These are phyloP conservation scores for Tenthredo amoena DNA, from an alignment of 2,888 invertebrate genomes.

Conservation along the genomic window DNA sequence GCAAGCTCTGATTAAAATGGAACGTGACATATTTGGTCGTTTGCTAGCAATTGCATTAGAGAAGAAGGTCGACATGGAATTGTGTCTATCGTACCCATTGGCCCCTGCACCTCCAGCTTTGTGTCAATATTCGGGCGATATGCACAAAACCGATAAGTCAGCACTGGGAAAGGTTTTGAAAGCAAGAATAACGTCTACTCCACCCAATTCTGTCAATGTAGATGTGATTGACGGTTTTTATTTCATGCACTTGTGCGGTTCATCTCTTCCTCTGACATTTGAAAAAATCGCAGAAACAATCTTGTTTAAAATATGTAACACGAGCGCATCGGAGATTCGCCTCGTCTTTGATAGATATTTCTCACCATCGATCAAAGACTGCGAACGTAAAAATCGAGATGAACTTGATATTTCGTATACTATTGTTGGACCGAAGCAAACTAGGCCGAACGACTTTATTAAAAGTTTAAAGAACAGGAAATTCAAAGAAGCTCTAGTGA, in stretches of 20 bases:
- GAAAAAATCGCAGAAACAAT: constrained; percentile 66
- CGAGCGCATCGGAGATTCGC: constrained; percentile 62
- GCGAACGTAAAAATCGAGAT: no score
- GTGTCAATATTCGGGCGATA: constrained; percentile 50
- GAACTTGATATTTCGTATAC: no score
- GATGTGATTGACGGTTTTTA: constrained; percentile 68
- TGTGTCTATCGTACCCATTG: constrained; percentile 66
- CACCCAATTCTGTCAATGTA: constrained; percentile 57
- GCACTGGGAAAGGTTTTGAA: constrained; percentile 55
- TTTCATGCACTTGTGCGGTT: constrained; percentile 62
- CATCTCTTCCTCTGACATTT: constrained; percentile 65
- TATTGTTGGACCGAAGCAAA: no score
- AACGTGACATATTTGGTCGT: constrained; percentile 66
- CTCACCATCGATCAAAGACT: no score
- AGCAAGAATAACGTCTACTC: constrained; percentile 46
- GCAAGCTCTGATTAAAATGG: constrained; percentile 63
- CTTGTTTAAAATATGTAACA: constrained; percentile 64
- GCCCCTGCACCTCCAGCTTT: constrained; percentile 56
- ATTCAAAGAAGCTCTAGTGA: constrained; percentile 25
- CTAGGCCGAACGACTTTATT: no score
- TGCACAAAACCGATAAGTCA: constrained; percentile 57
- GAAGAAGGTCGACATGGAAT: constrained; percentile 68
- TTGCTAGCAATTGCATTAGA: constrained; percentile 65
- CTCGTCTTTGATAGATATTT: constrained; percentile 67
- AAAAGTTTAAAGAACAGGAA: no score